A percentile compares a stretch with the other conserved stretches of the same genome.
phyloP scores from a whole-genome alignment of 2,113 vertebrate species.

The Corythaeola cristata region DNA sequence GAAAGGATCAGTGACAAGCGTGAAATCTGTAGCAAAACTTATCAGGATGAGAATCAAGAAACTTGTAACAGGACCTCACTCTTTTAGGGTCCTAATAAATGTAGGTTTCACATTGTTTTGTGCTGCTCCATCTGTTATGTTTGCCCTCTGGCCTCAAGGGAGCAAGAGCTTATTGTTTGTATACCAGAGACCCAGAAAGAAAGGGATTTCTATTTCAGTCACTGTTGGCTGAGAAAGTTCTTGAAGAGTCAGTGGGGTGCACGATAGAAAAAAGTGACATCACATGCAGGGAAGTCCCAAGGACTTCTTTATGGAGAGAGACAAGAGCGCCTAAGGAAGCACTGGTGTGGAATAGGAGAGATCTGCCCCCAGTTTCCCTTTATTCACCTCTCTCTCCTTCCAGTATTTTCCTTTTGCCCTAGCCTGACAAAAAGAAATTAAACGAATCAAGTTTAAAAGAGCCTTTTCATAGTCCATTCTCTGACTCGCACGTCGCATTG shows the following conservation, averaged over 20 bases:
- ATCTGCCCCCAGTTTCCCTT: neutral
- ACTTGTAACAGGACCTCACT: neutral
- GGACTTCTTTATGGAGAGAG: neutral
- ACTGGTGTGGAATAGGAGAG: neutral
- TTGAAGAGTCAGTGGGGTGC: neutral
- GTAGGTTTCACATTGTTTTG: neutral
- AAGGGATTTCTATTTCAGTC: neutral
- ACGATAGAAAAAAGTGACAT: neutral
- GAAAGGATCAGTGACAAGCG: neutral
- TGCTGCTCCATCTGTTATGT: neutral
- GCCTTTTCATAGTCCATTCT: neutral
- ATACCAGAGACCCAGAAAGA: neutral
- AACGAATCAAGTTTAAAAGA: neutral
- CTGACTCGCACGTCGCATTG: neutral
- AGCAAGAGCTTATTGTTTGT: neutral
- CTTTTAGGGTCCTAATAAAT: neutral
- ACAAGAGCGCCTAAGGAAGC: neutral
- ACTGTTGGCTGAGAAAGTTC: neutral
- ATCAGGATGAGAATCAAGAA: neutral
- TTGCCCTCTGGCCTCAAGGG: neutral
- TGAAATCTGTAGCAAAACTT: neutral
- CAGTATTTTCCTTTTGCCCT: neutral
- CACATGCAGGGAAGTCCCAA: neutral
- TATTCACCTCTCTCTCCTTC: neutral
- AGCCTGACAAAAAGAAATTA: neutral